These are phyloP conservation scores for Masnerella sp. DNA, from an alignment of 2,888 invertebrate genomes.

Conservation along the genomic window DNA sequence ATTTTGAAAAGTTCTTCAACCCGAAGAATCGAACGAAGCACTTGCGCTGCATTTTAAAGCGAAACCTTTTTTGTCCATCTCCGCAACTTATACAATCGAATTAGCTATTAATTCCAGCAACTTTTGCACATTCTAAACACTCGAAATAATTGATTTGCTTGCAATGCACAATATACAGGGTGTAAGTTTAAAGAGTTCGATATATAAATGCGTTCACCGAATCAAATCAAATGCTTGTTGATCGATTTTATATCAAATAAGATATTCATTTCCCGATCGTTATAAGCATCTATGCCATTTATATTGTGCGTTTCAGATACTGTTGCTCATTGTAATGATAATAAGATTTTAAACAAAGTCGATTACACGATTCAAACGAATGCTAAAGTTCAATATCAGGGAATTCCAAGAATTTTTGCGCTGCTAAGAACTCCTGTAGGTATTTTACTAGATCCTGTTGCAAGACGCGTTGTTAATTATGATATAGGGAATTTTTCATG, in stretches of 20 bases:
- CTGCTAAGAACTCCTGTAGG: constrained; percentile 47
- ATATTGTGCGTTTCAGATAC: constrained; percentile 62
- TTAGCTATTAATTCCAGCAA: constrained; percentile 35
- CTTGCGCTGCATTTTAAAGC: constrained; percentile 17
- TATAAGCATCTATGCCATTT: constrained; percentile 59
- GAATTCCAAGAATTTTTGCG: constrained; percentile 48
- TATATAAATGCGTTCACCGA: constrained; percentile 47
- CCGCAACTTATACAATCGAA: constrained; percentile 36
- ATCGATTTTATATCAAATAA: constrained; percentile 45
- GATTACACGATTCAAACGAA: constrained; percentile 49
- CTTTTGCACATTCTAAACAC: constrained; percentile 44
- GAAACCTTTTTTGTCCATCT: constrained; percentile 31
- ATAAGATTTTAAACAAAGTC: constrained; percentile 57
- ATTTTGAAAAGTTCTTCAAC: constrained; percentile 25
- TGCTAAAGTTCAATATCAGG: constrained; percentile 55
- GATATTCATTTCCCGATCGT: constrained; percentile 42
- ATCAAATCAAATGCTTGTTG: constrained; percentile 49
- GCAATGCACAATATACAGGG: constrained; percentile 59
- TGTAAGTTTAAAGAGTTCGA: constrained; percentile 58
- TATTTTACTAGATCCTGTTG: constrained; percentile 43
- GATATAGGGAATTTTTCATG: constrained; percentile 26
- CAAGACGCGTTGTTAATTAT: constrained; percentile 41
- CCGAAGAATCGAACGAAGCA: constrained; percentile 12
- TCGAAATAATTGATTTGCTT: constrained; percentile 28
- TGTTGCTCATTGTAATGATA: constrained; percentile 57